Evolutionary conservation across 2,797 vertebrate species (phyloP), one percentile per base, ranked within the genome.

Genomic region (Adrianichthys oophorus): DNA sequence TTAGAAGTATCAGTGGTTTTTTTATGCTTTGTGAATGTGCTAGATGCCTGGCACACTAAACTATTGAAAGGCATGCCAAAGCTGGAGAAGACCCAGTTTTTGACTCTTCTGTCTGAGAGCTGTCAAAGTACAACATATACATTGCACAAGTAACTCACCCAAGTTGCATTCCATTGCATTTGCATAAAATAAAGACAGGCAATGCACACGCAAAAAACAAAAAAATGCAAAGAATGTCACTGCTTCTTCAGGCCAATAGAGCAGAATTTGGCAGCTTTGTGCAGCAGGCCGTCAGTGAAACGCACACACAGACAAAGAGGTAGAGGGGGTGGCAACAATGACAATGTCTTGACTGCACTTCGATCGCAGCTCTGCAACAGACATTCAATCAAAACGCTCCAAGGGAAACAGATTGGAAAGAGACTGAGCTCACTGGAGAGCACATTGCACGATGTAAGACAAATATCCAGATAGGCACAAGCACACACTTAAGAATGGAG

Each of bases 371-470:
- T 76, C 63, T 2, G 55, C 74, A 76, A 76, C 60, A 78, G 68
- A 77, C 72, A 68, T 72, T 85, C 81, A 81, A 76, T 87, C 81
- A 83, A 80, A 82, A 69, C 70, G 67, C 68, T 75, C 55, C 65
- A 56, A 18, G 74, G 65, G 48, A 79, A 64, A 65, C 62, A 74
- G 63, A 76, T 70, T 71, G 72, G 48, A 84, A 84, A 75, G 74
- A 78, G 70, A 81, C 59, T 59, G 52, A 59, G 61, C 75, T 72
- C 62, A 68, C 55, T 43, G 71, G 57, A 54, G 56, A 79, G 74
- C 66, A 76, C 52, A 59, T 49, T 24, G 59, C 59, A 68, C 57
- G 59, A 59, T 66, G 63, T 65, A 70, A 77, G 52, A 72, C 49
- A 75, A 66, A 79, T 29, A 63, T 46, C 56, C 40, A 46, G 29